A percentile compares a stretch with the other conserved stretches of the same genome.
Conservation (phyloP, 2,113 vertebrate genomes). For the Neotragus pygmaeus region DNA sequence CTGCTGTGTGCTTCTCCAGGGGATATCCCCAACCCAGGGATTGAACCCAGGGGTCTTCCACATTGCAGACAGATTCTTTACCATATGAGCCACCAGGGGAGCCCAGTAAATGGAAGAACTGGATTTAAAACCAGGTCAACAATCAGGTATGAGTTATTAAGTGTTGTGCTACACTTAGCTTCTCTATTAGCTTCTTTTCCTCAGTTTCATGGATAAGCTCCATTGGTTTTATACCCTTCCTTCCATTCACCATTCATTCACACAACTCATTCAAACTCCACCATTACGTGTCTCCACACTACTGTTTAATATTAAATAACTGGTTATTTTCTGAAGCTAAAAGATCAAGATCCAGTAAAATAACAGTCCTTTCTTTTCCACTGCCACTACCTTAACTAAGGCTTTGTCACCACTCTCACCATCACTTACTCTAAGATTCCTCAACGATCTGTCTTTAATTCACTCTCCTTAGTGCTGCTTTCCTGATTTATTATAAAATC, state of each 20-base stretch:
- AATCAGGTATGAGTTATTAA: not conserved
- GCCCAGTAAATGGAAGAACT: not conserved
- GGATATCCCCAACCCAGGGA: not conserved
- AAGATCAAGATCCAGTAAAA: not conserved
- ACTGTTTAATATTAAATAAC: not conserved
- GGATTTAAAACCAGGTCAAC: not conserved
- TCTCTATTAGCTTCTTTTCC: not conserved
- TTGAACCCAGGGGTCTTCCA: not conserved
- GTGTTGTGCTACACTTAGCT: not conserved
- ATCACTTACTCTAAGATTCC: not conserved
- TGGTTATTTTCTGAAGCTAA: not conserved
- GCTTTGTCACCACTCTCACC: not conserved
- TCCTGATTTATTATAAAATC: not conserved
- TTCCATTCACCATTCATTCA: not conserved
- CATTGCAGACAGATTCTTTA: not conserved
- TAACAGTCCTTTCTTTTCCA: not conserved
- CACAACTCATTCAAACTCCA: not conserved
- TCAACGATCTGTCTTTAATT: not conserved
- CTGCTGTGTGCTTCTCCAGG: not conserved
- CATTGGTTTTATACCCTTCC: not conserved
- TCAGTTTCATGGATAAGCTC: not conserved
- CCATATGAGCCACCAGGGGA: not conserved
- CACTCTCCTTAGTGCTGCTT: not conserved
- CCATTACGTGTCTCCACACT: not conserved
- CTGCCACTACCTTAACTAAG: not conserved